These are phyloP conservation scores for Jacana jacana DNA, from an alignment of 2,113 vertebrate species.

Conservation along the genomic window DNA sequence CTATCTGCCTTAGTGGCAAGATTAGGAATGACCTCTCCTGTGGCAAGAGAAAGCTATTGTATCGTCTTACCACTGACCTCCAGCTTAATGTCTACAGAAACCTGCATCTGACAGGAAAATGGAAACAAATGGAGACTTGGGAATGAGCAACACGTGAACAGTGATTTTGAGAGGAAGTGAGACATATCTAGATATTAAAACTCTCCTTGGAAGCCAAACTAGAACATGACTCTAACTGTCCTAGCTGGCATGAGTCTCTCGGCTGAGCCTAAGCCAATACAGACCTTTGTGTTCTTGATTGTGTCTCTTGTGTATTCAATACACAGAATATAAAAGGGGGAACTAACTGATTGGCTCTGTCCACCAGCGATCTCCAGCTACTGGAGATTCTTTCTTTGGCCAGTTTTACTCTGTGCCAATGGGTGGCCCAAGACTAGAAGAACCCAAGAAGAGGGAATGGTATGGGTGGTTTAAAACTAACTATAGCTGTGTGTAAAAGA, in stretches of 20 bases:
- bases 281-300: neutral
- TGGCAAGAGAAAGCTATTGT: neutral
- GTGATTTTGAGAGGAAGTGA: neutral
- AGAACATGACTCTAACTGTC: neutral
- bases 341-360: neutral
- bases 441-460: neutral
- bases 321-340: neutral
- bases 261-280: neutral
- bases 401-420: neutral
- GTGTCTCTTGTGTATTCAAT: neutral
- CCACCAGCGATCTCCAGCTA: neutral
- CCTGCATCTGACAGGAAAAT: neutral
- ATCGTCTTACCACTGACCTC: neutral
- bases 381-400: neutral
- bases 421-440: neutral
- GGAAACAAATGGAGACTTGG: neutral
- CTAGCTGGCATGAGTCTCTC: neutral
- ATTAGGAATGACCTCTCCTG: neutral
- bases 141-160: neutral
- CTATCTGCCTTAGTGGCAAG: neutral
- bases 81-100: neutral
- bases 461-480: neutral
- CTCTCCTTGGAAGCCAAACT: neutral
- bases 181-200: neutral
- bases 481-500: neutral